Evolutionary conservation across 2,113 vertebrate genomes (phyloP), one percentile per base, ranked within the genome.

Genomic region (Phaetusa simplex): DNA sequence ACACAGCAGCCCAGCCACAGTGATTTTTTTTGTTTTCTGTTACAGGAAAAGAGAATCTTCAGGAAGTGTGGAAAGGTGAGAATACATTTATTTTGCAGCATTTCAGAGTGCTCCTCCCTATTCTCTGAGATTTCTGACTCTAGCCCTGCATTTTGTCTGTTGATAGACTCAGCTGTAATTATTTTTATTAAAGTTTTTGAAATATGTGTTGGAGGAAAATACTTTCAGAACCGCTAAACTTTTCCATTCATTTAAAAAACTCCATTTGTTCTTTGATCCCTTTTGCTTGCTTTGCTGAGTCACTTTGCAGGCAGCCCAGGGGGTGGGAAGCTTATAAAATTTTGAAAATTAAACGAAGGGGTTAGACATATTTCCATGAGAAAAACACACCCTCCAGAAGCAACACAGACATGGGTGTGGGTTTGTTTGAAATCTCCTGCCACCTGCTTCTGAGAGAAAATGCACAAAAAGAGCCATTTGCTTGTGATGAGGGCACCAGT

Each of bases 231-330:
- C 62, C 4, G 4, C 84, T 83, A 77, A 95, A 91, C 74, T 94
- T 97, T 95, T 96, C 93, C 86, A 36, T 53, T 90, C 5, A 1
- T n/a, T 87, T 69, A 38, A 89, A 92, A 91, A 87, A 26, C 43
- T 67, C n/a, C 53, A 18, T 13, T 73, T 87, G 49, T 82, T 85
- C 82, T 97, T 95, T 94, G 92, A 96, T 94, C 78, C 82, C 66
- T 89, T 66, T 66, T 85, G 45, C 93, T 93, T 87, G 65, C 70
- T 69, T 92, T 95, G 62, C 93, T 95, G 93, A 96, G 78, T 97
- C 95, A 94, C 70, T 95, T 89, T 72, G 53, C 34, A 61, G 86
- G 47, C 83, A 89, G 65, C 66, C 38, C 45, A 50, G 87, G 65
- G 70, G 56, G 15, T 85, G 82, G 62, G 84, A 91, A 40, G 23